Percentiles rank a stretch among this genome's conserved stretches.
Conservation (phyloP, 2,888 invertebrate genomes). For the Drosophila anceps region DNA sequence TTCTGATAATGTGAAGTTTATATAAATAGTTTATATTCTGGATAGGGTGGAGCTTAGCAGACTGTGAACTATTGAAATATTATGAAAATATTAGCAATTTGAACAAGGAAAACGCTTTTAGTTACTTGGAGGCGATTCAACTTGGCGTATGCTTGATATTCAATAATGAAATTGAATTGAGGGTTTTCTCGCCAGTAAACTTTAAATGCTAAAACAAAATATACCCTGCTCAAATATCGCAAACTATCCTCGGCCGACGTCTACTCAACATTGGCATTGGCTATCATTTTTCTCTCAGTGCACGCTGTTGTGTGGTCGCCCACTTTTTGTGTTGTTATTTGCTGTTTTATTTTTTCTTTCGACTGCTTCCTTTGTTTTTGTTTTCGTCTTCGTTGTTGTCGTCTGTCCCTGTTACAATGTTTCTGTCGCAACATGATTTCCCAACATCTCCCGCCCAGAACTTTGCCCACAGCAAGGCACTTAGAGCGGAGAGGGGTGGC, state of each 20-base stretch:
- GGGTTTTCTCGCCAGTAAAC: no score
- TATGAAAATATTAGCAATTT: no score
- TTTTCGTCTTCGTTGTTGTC: constrained; percentile 54
- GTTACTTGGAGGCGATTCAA: no score
- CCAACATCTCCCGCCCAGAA: constrained; percentile 21
- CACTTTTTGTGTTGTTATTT: constrained; percentile 59
- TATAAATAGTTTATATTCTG: no score
- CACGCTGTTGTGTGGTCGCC: constrained; percentile 72
- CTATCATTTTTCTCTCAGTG: constrained; percentile 51
- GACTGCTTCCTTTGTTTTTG: constrained; percentile 54
- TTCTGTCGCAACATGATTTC: constrained; percentile 61
- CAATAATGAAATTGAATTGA: neutral
- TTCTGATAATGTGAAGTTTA: no score
- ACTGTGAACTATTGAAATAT: no score
- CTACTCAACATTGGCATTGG: neutral
- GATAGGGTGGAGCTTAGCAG: no score
- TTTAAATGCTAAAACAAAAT: no score
- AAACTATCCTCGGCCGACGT: no score
- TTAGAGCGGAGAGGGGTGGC: neutral
- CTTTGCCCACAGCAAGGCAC: constrained; percentile 19
- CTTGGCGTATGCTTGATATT: neutral
- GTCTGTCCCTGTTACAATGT: constrained; percentile 72
- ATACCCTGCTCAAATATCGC: no score
- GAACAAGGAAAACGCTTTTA: no score
- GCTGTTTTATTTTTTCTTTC: constrained; percentile 25